Percentiles rank a stretch among this genome's conserved stretches.
Conservation (phyloP, 2,113 vertebrate genomes). For the Thalassarche chlororhynchos region DNA sequence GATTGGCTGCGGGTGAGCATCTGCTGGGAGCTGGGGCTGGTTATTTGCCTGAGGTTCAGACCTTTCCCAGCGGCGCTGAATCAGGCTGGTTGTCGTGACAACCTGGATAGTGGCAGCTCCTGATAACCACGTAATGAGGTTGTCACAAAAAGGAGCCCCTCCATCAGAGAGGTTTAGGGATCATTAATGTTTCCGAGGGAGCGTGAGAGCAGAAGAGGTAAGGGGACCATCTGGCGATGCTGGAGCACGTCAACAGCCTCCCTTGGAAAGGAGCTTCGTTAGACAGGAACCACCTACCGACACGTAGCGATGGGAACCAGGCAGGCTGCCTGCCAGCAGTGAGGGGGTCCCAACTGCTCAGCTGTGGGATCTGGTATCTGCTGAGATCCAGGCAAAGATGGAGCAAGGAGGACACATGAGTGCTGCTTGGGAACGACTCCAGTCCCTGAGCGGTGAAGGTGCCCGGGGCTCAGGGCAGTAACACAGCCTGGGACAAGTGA, state of each 20-base stretch:
- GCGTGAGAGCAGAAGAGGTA: conserved; percentile 5
- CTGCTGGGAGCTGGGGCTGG: conserved; percentile 86
- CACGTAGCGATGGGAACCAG: conserved; percentile 10
- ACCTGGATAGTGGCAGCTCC: conserved; percentile 84
- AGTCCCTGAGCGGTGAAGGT: neutral
- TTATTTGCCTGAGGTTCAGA: conserved; percentile 88
- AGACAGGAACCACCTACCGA: conserved; percentile 15
- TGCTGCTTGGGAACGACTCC: neutral
- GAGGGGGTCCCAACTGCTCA: neutral
- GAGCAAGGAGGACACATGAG: neutral
- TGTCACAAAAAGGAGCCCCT: conserved; percentile 72
- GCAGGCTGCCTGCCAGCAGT: conserved; percentile 1
- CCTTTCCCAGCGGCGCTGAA: conserved; percentile 83
- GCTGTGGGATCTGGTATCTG: neutral
- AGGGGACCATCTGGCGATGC: neutral
- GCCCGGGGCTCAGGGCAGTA: neutral
- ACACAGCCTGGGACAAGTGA: neutral
- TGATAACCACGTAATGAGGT: conserved; percentile 79
- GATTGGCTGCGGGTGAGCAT: conserved; percentile 89
- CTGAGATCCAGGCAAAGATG: neutral
- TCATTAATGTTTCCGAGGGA: conserved; percentile 37
- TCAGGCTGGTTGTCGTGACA: conserved; percentile 93
- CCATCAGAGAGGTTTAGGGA: conserved; percentile 35
- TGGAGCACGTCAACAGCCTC: conserved; percentile 1
- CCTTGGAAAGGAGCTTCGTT: conserved; percentile 18